phyloP scores from a whole-genome alignment of 2,113 vertebrate genomes.

The Fukomys damarensis region DNA sequence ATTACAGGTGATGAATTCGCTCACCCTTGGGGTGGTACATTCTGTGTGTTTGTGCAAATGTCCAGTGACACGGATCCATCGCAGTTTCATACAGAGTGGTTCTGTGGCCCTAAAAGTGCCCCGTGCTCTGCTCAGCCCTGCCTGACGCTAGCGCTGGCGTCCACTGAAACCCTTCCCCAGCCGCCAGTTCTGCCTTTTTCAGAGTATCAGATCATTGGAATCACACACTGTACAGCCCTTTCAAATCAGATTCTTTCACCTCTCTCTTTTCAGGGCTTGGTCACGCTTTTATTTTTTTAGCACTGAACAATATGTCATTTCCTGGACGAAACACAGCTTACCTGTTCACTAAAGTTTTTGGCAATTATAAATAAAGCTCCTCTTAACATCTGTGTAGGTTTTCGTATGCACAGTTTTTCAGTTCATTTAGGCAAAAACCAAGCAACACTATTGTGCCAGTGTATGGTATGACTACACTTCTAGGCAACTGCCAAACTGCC shows the following conservation, averaged over 20 bases:
- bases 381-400: neutral
- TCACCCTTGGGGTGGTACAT: neutral
- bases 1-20: accelerated
- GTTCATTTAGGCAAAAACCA: neutral
- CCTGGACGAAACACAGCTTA: neutral
- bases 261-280: neutral
- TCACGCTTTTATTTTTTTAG: neutral
- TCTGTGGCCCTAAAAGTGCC: neutral
- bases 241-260: neutral
- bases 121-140: neutral
- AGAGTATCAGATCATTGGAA: neutral
- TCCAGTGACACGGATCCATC: too few species aligned
- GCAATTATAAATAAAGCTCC: neutral
- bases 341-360: neutral
- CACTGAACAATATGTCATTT: neutral
- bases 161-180: neutral
- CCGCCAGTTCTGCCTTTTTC: neutral
- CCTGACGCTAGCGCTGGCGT: neutral
- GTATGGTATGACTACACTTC: neutral
- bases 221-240: neutral
- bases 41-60: neutral
- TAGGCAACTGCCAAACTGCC: neutral
- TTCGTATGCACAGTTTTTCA: neutral
- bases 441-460: neutral
- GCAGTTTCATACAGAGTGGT: neutral